A percentile compares a stretch with the other conserved stretches of the same genome.
Evolutionary conservation across 2,113 vertebrate species (phyloP).

Genomic region (Phoxinus phoxinus): DNA sequence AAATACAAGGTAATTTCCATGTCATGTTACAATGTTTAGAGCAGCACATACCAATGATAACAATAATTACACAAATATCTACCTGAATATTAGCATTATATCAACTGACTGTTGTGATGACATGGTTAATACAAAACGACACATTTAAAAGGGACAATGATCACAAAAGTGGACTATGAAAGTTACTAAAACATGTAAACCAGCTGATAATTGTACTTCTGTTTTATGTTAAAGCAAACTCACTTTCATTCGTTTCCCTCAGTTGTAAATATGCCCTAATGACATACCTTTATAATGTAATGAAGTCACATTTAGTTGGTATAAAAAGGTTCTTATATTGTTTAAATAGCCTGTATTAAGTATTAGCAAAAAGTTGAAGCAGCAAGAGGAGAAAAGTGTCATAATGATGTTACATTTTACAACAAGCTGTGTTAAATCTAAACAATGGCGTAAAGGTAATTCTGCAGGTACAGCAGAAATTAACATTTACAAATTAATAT

Average conservation of each 20-base stretch:
- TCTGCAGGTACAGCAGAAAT: slow-evolving; percentile 36
- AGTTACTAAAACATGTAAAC: slow-evolving; percentile 40
- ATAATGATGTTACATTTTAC: slow-evolving; percentile 45
- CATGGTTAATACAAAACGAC: slow-evolving; percentile 26
- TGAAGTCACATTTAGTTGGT: slow-evolving; percentile 78
- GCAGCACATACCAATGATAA: slow-evolving; percentile 2
- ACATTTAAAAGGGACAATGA: slow-evolving; percentile 31
- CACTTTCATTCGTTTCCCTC: slow-evolving; percentile 12
- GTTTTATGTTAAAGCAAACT: slow-evolving; percentile 49
- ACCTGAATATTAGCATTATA: slow-evolving; percentile 5
- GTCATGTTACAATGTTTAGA: slow-evolving; percentile 16
- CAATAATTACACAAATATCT: slow-evolving; percentile 26
- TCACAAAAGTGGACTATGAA: slow-evolving; percentile 39
- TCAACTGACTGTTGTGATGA: slow-evolving; percentile 9
- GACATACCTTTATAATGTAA: slow-evolving; percentile 56
- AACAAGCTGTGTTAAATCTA: slow-evolving; percentile 46
- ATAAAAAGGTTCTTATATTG: slow-evolving; percentile 73
- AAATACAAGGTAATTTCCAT: slow-evolving; percentile 19
- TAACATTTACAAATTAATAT: slow-evolving; percentile 37
- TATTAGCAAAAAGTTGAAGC: slow-evolving; percentile 73
- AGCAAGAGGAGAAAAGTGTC: slow-evolving; percentile 56
- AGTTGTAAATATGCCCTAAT: background rate
- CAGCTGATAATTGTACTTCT: slow-evolving; percentile 51
- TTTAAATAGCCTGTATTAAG: slow-evolving; percentile 66
- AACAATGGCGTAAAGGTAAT: slow-evolving; percentile 46